These are phyloP conservation scores for Mongoloraphidia duomilia DNA, from an alignment of 2,888 invertebrate species.

Conservation along the genomic window DNA sequence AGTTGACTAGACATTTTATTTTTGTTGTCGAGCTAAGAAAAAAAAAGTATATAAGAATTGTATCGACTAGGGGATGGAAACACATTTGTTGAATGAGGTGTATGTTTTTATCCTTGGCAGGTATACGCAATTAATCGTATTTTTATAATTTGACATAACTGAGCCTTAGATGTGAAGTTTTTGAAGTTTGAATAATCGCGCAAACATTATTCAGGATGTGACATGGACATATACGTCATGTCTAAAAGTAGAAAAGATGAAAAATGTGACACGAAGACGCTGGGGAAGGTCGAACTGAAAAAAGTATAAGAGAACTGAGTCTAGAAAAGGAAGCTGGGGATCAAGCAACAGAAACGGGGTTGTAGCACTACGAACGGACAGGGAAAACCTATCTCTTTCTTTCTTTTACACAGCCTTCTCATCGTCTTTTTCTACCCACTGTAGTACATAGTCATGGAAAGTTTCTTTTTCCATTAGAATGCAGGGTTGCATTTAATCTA, in stretches of 20 bases:
- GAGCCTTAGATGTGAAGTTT: background rate
- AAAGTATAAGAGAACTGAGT: background rate
- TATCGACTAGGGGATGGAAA: too few relatives aligned
- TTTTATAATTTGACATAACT: conserved; percentile 1
- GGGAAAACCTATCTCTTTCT: background rate
- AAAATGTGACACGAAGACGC: conserved; percentile 28
- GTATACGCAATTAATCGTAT: conserved; percentile 9
- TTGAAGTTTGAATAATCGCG: conserved; percentile 17
- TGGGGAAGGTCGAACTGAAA: conserved; percentile 16
- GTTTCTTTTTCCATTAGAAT: too few relatives aligned
- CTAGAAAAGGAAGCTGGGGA: conserved; percentile 5
- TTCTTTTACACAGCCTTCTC: too few relatives aligned
- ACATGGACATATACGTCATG: conserved; percentile 30
- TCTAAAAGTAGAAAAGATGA: conserved; percentile 32
- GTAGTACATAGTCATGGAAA: too few relatives aligned
- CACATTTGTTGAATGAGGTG: too few relatives aligned
- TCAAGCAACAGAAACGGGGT: conserved; percentile 7
- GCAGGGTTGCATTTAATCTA: too few relatives aligned
- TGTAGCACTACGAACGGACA: conserved; percentile 6
- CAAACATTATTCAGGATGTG: conserved; percentile 27
- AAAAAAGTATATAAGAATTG: too few relatives aligned
- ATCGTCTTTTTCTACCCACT: too few relatives aligned
- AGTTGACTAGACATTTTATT: too few relatives aligned
- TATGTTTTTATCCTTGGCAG: background rate
- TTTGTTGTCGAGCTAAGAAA: too few relatives aligned